phyloP scores from a whole-genome alignment of 1,140 invertebrate species.

The Saxidomus purpurata region DNA sequence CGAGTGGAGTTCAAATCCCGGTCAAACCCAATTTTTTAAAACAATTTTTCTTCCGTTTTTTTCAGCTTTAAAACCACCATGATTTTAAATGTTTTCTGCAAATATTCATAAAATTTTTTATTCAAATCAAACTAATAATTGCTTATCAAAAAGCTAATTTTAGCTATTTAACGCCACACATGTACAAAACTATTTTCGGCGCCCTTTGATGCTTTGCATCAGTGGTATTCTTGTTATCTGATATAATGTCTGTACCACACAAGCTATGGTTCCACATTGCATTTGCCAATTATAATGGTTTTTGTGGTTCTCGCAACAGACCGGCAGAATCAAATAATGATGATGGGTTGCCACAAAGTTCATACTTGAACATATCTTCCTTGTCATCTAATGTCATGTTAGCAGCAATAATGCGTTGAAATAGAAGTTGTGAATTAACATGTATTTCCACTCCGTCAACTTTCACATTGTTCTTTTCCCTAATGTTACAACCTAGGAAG shows the following conservation, averaged over 20 bases:
- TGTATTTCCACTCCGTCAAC: conserved; percentile 50
- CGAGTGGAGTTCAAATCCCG: too few relatives aligned
- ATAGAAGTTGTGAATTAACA: conserved; percentile 68
- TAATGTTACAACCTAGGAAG: conserved; percentile 63
- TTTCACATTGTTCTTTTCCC: conserved; percentile 16
- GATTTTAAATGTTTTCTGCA: too few relatives aligned
- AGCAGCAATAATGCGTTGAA: conserved; percentile 66
- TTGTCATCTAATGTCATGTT: neutral
- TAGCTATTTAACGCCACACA: too few relatives aligned
- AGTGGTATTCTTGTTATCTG: too few relatives aligned
- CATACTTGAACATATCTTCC: conserved; percentile 63
- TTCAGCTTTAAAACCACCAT: too few relatives aligned
- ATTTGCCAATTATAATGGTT: conserved; percentile 63
- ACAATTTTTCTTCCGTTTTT: too few relatives aligned
- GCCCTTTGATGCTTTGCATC: too few relatives aligned
- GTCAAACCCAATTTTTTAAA: too few relatives aligned
- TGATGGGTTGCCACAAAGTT: conserved; percentile 55
- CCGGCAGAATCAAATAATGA: conserved; percentile 64
- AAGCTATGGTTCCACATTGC: conserved; percentile 58
- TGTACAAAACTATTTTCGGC: too few relatives aligned
- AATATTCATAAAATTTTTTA: too few relatives aligned
- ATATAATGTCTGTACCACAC: neutral
- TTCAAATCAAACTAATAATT: too few relatives aligned
- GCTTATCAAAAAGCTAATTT: too few relatives aligned
- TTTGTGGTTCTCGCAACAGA: conserved; percentile 50